Conservation (phyloP, 2,797 vertebrate genomes). For the Oreochromis mossambicus region DNA sequence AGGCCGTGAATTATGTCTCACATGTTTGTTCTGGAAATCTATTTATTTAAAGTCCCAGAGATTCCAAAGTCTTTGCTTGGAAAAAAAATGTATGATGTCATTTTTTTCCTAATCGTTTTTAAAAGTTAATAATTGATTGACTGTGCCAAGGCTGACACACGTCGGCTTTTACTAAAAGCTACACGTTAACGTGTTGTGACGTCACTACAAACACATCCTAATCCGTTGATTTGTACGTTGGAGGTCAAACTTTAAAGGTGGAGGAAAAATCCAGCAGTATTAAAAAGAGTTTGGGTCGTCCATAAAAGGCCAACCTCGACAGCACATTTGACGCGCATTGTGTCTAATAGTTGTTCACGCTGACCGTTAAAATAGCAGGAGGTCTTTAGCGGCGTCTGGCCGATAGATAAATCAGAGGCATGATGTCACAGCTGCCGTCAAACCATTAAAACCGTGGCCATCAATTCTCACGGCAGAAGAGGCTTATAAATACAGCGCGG, state of each 20-base stretch:
- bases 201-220: not conserved
- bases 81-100: not conserved
- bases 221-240: not conserved
- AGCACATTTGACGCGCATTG: not conserved
- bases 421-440: constrained; percentile 61
- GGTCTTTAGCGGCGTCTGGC: constrained; percentile 34
- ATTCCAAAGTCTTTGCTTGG: not conserved
- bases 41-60: not conserved
- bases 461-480: constrained; percentile 39
- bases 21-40: not conserved
- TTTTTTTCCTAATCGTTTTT: accelerated
- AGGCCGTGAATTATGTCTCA: not conserved
- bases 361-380: constrained; percentile 41
- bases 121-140: not conserved
- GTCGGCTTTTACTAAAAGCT: not conserved
- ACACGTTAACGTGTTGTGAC: not conserved
- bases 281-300: not conserved
- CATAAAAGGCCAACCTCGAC: not conserved
- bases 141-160: not conserved
- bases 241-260: not conserved
- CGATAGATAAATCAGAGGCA: constrained; percentile 46
- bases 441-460: constrained; percentile 38
- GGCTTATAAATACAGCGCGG: constrained; percentile 59
- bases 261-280: not conserved
- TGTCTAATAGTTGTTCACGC: not conserved